Base-by-base conservation (phyloP, 2,888 invertebrate species). In the Polymixis flavicincta region DNA sequence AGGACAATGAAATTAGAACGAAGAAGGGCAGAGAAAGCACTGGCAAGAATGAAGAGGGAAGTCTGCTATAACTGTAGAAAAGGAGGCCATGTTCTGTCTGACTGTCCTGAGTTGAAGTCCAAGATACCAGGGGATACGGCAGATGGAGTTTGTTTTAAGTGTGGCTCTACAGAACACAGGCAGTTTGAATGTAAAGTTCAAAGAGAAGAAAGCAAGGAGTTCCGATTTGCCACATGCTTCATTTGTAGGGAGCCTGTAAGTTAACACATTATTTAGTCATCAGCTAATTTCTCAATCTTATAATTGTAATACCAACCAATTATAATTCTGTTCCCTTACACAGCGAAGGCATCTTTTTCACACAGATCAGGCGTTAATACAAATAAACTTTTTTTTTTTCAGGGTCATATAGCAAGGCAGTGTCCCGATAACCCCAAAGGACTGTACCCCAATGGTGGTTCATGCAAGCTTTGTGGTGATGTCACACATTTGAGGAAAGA, bases 341-440 rank as follows among this genome's bases (percentile, higher is more conserved):
- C 0, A 14, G 0, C 2, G 14, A 61, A 52, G 9, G 17, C 3
- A 2, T 42, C n/a, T 25, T 22, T 2, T 2, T 13, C 17, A 22
- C 37, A 75, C 2, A 14, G 5, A 45, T 42, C 25, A 59, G 19
- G 14, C 17, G n/a, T 25, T 8, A 19, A 42, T 17, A n/a, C n/a
- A n/a, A n/a, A 0, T 70, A n/a, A 48, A 42, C 19, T 25, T 48
- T 76, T 55, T 28, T 22, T 57, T 71, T 76, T 45, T 94, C 91
- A 96, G 93, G 99, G 99, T 11, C 99, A 99, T 92, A 98, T 99
- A 87, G 97, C 99, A 0, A 97, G 98, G 79, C 98, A 98, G 89
- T 99, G 99, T 93, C 98, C 98, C 7, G 98, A 99, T 90, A 99
- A 99, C 95, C 97, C 98, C 0, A 97, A 97, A 89, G 99, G 99